A percentile compares a stretch with the other conserved stretches of the same genome.
These are phyloP conservation scores for Musca vetustissima DNA, from an alignment of 1,140 invertebrate species.

Conservation along the genomic window DNA sequence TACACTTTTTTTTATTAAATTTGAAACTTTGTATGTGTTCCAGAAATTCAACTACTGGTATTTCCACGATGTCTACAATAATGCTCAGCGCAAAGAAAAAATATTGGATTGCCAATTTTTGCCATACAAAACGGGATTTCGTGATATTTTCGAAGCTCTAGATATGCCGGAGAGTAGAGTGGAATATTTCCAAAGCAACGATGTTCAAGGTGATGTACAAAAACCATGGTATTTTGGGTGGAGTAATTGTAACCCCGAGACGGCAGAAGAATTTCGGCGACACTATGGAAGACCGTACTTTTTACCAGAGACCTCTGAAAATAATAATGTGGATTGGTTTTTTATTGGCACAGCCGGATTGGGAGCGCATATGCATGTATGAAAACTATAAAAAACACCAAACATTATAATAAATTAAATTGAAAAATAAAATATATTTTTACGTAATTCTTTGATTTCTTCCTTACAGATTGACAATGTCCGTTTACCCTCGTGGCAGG, in stretches of 20 bases:
- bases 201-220: slow-evolving; percentile 59
- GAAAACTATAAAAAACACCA: slow-evolving; percentile 28
- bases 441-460: too few relatives aligned
- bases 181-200: slow-evolving; percentile 53
- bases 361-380: slow-evolving; percentile 94
- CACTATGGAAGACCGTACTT: slow-evolving; percentile 89
- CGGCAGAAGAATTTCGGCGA: slow-evolving; percentile 71
- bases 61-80: slow-evolving; percentile 75
- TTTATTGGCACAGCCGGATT: slow-evolving; percentile 93
- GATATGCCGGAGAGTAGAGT: slow-evolving; percentile 72
- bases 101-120: slow-evolving; percentile 83
- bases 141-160: slow-evolving; percentile 74
- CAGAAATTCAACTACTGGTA: slow-evolving; percentile 72
- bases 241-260: slow-evolving; percentile 87
- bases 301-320: slow-evolving; percentile 79
- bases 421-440: too few relatives aligned
- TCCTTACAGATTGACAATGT: slow-evolving; percentile 85
- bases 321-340: slow-evolving; percentile 89
- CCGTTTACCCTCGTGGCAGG: slow-evolving; percentile 90
- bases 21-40: too few relatives aligned
- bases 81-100: slow-evolving; percentile 58
- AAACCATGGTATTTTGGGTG: slow-evolving; percentile 88
- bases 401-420: too few relatives aligned
- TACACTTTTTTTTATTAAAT: too few relatives aligned
- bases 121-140: slow-evolving; percentile 86